Percentiles rank a stretch among this genome's conserved stretches.
phyloP scores from a whole-genome alignment of 1,140 invertebrate genomes.

The Oedothorax gibbosus region DNA sequence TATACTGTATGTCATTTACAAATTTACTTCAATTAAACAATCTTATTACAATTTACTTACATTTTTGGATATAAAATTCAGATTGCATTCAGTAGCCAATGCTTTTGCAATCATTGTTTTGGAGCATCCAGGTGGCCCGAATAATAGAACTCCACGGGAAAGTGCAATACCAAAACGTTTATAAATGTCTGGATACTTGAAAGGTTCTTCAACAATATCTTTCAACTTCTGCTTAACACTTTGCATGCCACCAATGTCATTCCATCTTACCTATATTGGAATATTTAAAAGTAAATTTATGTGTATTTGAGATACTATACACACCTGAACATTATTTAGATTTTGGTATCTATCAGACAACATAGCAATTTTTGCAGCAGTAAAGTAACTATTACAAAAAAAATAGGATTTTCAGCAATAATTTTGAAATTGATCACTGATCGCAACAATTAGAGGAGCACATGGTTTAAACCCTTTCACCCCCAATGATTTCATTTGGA shows the following conservation, averaged over 20 bases:
- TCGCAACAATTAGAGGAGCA: too few relatives aligned
- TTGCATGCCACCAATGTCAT: constrained; percentile 92
- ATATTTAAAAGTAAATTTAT: background rate
- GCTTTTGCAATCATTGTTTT: constrained; percentile 75
- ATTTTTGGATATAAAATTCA: constrained; percentile 92
- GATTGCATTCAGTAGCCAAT: constrained; percentile 72
- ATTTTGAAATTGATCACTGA: too few relatives aligned
- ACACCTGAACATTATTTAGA: too few relatives aligned
- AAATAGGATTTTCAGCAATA: too few relatives aligned
- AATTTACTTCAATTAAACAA: too few relatives aligned
- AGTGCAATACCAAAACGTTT: constrained; percentile 73
- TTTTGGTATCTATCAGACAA: too few relatives aligned
- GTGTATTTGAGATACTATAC: too few relatives aligned
- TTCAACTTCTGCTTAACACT: constrained; percentile 87
- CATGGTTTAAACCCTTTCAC: too few relatives aligned
- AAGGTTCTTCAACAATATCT: constrained; percentile 93
- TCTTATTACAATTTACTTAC: constrained; percentile 67
- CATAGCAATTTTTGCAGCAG: too few relatives aligned
- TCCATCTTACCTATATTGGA: constrained; percentile 78
- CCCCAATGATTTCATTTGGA: too few relatives aligned
- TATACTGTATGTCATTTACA: too few relatives aligned
- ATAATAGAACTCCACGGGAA: constrained; percentile 73
- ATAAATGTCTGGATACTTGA: constrained; percentile 77
- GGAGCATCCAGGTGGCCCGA: constrained; percentile 74
- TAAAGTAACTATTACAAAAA: too few relatives aligned